A percentile compares a stretch with the other conserved stretches of the same genome.
phyloP scores from a whole-genome alignment of 2,113 vertebrate species.

The Hyla sarda region DNA sequence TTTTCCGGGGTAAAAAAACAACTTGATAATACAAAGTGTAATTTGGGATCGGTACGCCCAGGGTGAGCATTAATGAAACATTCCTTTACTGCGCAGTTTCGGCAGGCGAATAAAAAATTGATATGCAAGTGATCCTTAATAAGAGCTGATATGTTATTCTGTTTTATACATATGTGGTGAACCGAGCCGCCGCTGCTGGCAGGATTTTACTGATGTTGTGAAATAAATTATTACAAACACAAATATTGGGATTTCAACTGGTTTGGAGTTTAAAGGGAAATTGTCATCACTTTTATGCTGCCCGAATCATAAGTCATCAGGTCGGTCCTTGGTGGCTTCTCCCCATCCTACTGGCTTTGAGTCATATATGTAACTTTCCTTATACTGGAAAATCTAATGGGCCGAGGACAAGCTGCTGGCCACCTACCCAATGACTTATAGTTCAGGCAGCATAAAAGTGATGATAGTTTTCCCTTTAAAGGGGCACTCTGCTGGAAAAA shows the following conservation, averaged over 20 bases:
- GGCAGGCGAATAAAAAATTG: conserved; percentile 64
- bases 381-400: no score
- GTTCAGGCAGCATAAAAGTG: no score
- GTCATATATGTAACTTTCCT: no score
- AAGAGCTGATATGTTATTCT: no score
- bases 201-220: background rate
- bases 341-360: no score
- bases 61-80: conserved; percentile 60
- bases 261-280: background rate
- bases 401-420: no score
- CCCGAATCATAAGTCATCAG: no score
- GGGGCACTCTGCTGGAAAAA: no score
- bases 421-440: no score
- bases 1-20: background rate
- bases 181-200: background rate
- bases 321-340: no score
- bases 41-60: background rate
- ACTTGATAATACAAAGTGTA: conserved; percentile 42
- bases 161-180: background rate
- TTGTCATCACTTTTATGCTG: no score
- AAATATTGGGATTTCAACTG: background rate
- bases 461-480: no score
- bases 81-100: conserved; percentile 17
- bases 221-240: background rate
- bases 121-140: background rate